A percentile compares a stretch with the other conserved stretches of the same genome.
phyloP scores from a whole-genome alignment of 2,888 invertebrate genomes.

The Alcis repandata region DNA sequence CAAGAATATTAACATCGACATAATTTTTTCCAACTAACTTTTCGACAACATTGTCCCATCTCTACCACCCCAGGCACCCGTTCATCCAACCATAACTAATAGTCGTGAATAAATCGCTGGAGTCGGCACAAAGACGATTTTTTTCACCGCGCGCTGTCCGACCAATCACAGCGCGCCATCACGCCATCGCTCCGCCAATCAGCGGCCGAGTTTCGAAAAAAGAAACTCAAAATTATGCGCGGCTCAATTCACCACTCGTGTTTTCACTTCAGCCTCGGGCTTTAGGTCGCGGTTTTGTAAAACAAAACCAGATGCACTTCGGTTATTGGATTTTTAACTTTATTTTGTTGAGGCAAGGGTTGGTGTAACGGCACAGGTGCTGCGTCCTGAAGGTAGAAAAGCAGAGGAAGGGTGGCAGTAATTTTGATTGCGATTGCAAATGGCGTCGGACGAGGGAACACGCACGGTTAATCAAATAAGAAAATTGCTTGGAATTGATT shows the following conservation, averaged over 20 bases:
- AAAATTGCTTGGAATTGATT: slow-evolving; percentile 60
- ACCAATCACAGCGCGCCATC: slow-evolving; percentile 70
- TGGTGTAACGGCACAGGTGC: slow-evolving; percentile 31
- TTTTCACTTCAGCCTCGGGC: slow-evolving; percentile 72
- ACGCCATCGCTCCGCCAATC: slow-evolving; percentile 73
- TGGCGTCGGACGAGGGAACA: slow-evolving; percentile 70
- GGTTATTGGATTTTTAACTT: slow-evolving; percentile 55
- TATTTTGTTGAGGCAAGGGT: slow-evolving; percentile 49
- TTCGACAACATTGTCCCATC: slow-evolving; percentile 51
- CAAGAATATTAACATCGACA: background rate
- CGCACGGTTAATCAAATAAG: slow-evolving; percentile 75
- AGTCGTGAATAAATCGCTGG: slow-evolving; percentile 81
- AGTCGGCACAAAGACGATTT: slow-evolving; percentile 77
- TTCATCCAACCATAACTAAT: slow-evolving; percentile 83
- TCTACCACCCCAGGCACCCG: slow-evolving; percentile 60
- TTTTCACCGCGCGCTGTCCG: slow-evolving; percentile 65
- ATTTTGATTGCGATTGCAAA: slow-evolving; percentile 81
- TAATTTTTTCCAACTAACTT: background rate
- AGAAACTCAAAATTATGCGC: slow-evolving; percentile 80
- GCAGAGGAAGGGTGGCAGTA: slow-evolving; percentile 61
- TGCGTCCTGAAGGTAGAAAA: slow-evolving; percentile 42
- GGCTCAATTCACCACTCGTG: slow-evolving; percentile 70
- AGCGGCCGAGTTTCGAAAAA: slow-evolving; percentile 64
- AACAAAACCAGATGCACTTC: slow-evolving; percentile 47
- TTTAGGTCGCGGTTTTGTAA: slow-evolving; percentile 71